A percentile compares a stretch with the other conserved stretches of the same genome.
Evolutionary conservation across 2,888 invertebrate genomes (phyloP).

Genomic region (Phasia obesa): DNA sequence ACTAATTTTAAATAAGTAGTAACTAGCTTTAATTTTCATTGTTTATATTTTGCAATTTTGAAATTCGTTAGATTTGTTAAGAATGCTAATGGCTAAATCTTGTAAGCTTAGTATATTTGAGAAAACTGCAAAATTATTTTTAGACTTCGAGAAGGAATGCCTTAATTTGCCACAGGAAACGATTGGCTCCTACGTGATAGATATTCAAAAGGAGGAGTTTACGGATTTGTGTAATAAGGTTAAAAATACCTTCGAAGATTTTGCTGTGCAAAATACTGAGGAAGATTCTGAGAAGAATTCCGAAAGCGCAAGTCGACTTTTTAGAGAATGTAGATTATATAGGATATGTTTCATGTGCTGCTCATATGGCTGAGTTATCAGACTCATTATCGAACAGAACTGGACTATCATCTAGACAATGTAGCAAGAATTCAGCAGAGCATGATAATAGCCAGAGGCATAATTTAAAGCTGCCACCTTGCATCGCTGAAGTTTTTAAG

Average conservation of each 20-base stretch:
- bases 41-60: no score
- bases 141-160: neutral
- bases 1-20: no score
- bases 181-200: neutral
- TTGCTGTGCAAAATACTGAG: neutral
- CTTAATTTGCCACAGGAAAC: neutral
- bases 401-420: neutral
- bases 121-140: neutral
- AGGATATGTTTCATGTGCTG: neutral
- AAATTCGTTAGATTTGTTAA: no score
- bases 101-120: no score
- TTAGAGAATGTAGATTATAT: neutral
- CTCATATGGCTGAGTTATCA: conserved; percentile 5
- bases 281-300: neutral
- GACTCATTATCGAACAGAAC: neutral
- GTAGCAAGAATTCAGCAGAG: neutral
- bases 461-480: conserved; percentile 5
- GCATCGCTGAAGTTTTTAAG: neutral
- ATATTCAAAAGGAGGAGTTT: neutral
- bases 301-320: neutral
- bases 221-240: neutral
- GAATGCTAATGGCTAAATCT: no score
- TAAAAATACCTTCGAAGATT: neutral
- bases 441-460: neutral
- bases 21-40: no score